Base-by-base conservation (phyloP, 1,140 invertebrate species). In the Ooceraea biroi region DNA sequence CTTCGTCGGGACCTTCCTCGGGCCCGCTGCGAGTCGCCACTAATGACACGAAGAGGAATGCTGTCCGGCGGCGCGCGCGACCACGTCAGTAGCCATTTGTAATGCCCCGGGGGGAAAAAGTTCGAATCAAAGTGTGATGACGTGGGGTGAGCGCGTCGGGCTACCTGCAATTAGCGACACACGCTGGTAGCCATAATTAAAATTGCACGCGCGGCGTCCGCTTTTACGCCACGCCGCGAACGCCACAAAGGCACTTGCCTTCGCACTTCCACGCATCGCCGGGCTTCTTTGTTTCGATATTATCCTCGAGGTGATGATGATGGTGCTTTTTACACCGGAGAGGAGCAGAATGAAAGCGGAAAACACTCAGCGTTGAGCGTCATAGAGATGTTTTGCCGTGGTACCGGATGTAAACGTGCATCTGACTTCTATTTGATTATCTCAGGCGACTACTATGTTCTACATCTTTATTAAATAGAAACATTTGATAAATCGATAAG, bases 21-120 rank as follows among this genome's bases (percentile, higher is more conserved):
- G 46, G 48, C 30, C 68, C 22, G 78, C 84, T 73, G 88, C 86
- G 46, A 93, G 91, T 93, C 88, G 89, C 92, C 91, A 93, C 93
- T 94, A 94, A 94, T 94, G 93, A 93, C 92, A 91, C 91, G 88
- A 93, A 93, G 91, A 93, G 92, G 92, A 94, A 94, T 94, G 92
- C 89, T 93, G 93, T 93, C 90, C 90, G 86, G 91, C 88, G 88
- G 88, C 90, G 91, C 90, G 89, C 87, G 88, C 91, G 89, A 91
- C 90, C 90, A 85, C 90, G 89, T 86, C 88, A 85, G 91, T 92
- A 93, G 92, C 92, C 93, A 93, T 93, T 94, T 94, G 92, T 94
- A 92, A 92, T 93, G 90, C 89, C 66, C 87, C 25, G 46, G 82
- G 85, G 82, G 88, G 74, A 93, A 93, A 92, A 93, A 93, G 85